Percentiles rank a stretch among this genome's conserved stretches.
Evolutionary conservation across 2,113 vertebrate species (phyloP).

Genomic region (Thalassoma bifasciatum): DNA sequence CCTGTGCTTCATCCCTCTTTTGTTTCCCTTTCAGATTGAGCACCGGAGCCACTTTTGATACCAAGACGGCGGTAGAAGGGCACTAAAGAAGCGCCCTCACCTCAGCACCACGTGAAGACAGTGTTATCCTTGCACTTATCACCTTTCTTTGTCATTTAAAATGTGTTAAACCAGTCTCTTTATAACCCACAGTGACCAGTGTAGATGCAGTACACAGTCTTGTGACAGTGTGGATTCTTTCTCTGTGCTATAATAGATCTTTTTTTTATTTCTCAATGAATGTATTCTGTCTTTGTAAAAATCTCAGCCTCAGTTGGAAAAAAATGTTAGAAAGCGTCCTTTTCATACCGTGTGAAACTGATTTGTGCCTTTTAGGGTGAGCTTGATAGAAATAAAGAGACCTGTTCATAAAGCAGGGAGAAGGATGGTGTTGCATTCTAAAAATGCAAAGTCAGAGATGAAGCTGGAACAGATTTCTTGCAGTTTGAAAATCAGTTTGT

Average conservation of each 20-base stretch:
- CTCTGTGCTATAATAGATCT: constrained; percentile 24
- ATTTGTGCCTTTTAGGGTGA: constrained; percentile 68
- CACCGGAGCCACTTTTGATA: constrained; percentile 80
- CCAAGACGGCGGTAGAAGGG: constrained; percentile 82
- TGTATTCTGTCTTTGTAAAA: constrained; percentile 51
- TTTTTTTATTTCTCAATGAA: constrained; percentile 56
- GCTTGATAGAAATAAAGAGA: constrained; percentile 4
- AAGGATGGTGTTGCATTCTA: neutral
- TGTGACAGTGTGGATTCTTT: constrained; percentile 11
- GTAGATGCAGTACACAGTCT: constrained; percentile 42
- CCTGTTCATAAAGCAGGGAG: constrained; percentile 4
- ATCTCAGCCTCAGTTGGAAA: constrained; percentile 26
- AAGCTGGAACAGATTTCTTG: neutral
- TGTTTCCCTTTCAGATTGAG: constrained; percentile 75
- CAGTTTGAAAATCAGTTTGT: neutral
- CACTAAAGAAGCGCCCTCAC: constrained; percentile 62
- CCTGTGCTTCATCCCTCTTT: constrained; percentile 13
- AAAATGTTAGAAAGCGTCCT: constrained; percentile 27
- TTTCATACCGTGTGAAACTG: constrained; percentile 53
- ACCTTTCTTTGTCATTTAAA: constrained; percentile 43
- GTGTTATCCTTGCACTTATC: constrained; percentile 70
- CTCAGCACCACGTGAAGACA: constrained; percentile 61
- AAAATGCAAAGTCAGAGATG: constrained; percentile 13
- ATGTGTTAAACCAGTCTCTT: constrained; percentile 37
- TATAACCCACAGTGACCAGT: constrained; percentile 45